These are phyloP conservation scores for Ammospiza caudacuta DNA, from an alignment of 2,113 vertebrate genomes.

Conservation along the genomic window DNA sequence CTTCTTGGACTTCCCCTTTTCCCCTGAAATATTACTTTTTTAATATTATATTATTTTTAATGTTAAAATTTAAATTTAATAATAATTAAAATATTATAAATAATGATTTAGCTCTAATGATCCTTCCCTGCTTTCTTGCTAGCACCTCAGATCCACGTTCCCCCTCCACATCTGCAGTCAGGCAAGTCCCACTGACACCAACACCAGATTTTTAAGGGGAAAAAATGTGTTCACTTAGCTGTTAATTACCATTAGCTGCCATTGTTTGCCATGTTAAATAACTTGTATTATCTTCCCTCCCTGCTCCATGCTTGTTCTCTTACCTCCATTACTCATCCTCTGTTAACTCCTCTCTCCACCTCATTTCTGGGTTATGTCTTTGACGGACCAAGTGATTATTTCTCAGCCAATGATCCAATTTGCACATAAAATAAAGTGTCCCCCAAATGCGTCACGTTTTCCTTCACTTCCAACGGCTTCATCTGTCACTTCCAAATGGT, in stretches of 20 bases:
- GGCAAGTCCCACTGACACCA: not conserved
- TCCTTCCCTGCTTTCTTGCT: not conserved
- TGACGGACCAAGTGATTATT: constrained; percentile 29
- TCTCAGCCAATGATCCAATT: constrained; percentile 42
- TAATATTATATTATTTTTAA: no score
- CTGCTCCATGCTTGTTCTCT: not conserved
- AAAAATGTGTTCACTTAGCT: not conserved
- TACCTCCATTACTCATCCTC: constrained; percentile 21
- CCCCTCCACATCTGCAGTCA: not conserved
- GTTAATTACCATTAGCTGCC: constrained; percentile 25
- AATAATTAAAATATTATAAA: no score
- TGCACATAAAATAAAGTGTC: not conserved
- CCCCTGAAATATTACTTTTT: not conserved
- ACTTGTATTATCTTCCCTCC: not conserved
- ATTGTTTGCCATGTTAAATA: not conserved
- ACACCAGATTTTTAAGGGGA: not conserved
- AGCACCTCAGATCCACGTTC: not conserved
- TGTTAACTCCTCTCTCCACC: not conserved
- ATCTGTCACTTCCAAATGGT: constrained; percentile 6
- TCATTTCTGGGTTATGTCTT: constrained; percentile 19
- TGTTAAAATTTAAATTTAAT: no score
- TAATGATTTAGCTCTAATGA: not conserved
- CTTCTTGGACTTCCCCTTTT: not conserved
- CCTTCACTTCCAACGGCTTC: not conserved
- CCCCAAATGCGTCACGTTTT: not conserved